Evolutionary conservation across 2,113 vertebrate species (phyloP), one percentile per base, ranked within the genome.

Genomic region (Mandrillus leucophaeus): DNA sequence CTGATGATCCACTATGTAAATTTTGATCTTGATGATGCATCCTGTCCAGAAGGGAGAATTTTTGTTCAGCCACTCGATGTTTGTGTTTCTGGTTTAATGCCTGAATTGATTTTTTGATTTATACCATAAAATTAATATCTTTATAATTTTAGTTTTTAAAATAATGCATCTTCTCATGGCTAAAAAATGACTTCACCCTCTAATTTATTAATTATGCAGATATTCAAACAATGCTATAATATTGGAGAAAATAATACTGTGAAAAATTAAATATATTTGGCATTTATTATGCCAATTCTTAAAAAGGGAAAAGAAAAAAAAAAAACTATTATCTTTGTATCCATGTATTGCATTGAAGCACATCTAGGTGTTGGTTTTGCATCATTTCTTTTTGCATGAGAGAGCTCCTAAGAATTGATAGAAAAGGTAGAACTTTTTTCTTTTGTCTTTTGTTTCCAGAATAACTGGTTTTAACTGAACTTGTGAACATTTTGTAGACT

Each of bases 1-100:
- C 61, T 80, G 61, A 92, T 90, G 75, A 91, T 64, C 20, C 75
- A 10, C 61, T 97, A 85, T 95, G 73, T 12, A 95, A 84, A 94
- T 95, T 95, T 86, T 59, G 57, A 88, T 35, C 68, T 84, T 86
- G 72, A 83, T 95, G 43, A 50, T 57, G 38, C 11, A 61, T 80
- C 25, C 32, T 94, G 57, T n/a, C 8, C 55, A 45, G 40, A 25
- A 14, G 35, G 66, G n/a, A 86, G 61, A 70, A 12, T 43, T 85
- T 92, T 94, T 97, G 14, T 88, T 87, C 40, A 70, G 64, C 32
- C 59, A 18, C 64, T 86, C 72, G 43, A 68, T 85, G 38, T 38
- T 61, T 94, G 2, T 96, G 48, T 79, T 3, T 86, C 70, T 94
- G 70, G 6, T 6, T 88, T 85, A 76, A 59, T 92, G 75, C 52